These are phyloP conservation scores for Phalanger gymnotis DNA, from an alignment of 2,797 vertebrate genomes.

Conservation along the genomic window DNA sequence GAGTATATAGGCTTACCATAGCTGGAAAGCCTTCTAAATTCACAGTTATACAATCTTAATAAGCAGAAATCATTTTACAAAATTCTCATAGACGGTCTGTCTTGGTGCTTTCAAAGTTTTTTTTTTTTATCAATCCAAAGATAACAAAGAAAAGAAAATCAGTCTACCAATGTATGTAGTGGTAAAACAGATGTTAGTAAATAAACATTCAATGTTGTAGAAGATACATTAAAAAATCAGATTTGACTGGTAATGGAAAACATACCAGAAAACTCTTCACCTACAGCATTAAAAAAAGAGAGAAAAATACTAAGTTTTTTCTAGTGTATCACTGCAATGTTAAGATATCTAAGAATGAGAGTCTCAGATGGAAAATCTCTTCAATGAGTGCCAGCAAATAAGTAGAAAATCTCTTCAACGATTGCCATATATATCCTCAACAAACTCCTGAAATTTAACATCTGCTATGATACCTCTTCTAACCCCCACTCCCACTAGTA, in stretches of 20 bases:
- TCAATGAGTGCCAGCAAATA: background rate
- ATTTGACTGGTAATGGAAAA: background rate
- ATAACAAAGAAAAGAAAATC: background rate
- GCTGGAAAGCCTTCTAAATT: background rate
- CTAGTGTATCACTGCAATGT: background rate
- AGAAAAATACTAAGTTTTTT: background rate
- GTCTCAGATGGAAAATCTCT: background rate
- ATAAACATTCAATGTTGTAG: background rate
- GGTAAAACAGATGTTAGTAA: background rate
- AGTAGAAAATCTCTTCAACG: no score
- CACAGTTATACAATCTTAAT: background rate
- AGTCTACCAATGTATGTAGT: background rate
- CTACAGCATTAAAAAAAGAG: background rate
- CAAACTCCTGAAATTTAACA: background rate
- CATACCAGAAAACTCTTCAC: background rate
- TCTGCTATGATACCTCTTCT: background rate
- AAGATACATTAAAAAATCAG: background rate
- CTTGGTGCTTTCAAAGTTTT: background rate
- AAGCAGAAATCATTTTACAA: background rate
- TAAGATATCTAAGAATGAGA: background rate
- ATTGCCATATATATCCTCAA: background rate
- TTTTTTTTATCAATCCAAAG: background rate
- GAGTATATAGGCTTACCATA: background rate
- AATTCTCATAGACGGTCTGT: background rate
- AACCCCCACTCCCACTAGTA: background rate